phyloP scores from a whole-genome alignment of 2,888 invertebrate species.

The Herminia tarsipennalis region DNA sequence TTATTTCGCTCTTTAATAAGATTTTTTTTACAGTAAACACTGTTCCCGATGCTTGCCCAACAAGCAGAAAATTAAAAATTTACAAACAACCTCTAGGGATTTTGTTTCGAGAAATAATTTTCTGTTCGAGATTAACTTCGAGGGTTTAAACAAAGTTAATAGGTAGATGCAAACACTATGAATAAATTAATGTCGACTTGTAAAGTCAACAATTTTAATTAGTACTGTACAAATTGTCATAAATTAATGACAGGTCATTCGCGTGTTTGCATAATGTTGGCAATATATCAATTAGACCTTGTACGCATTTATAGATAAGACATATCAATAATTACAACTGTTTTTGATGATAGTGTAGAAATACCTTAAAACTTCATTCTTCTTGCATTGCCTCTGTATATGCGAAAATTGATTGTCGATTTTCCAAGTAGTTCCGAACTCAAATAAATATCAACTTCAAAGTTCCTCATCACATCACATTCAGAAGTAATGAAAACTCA shows the following conservation, averaged over 20 bases:
- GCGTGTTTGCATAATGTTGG: too few species aligned
- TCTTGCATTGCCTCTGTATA: too few species aligned
- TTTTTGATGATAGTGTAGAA: too few species aligned
- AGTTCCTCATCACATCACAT: too few species aligned
- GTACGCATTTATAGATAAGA: too few species aligned
- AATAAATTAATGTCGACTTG: constrained; percentile 38
- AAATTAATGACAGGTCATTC: constrained; percentile 10
- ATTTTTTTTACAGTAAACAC: constrained; percentile 64
- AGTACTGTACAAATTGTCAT: constrained; percentile 15
- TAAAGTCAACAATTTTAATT: constrained; percentile 29
- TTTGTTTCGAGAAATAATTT: constrained; percentile 58
- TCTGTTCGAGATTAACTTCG: constrained; percentile 59
- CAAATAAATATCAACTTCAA: too few species aligned
- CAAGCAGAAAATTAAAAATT: constrained; percentile 77
- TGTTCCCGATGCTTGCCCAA: constrained; percentile 68
- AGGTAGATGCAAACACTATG: constrained; percentile 47
- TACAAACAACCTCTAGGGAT: constrained; percentile 61
- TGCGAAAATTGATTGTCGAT: too few species aligned
- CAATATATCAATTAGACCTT: too few species aligned
- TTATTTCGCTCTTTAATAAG: constrained; percentile 62
- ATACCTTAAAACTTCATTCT: too few species aligned
- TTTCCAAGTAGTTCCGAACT: too few species aligned
- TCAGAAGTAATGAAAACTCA: too few species aligned
- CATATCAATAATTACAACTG: too few species aligned
- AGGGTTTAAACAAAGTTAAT: constrained; percentile 59